Base-by-base conservation (phyloP, 1,140 invertebrate genomes). In the Zaprionus gabonicus region DNA sequence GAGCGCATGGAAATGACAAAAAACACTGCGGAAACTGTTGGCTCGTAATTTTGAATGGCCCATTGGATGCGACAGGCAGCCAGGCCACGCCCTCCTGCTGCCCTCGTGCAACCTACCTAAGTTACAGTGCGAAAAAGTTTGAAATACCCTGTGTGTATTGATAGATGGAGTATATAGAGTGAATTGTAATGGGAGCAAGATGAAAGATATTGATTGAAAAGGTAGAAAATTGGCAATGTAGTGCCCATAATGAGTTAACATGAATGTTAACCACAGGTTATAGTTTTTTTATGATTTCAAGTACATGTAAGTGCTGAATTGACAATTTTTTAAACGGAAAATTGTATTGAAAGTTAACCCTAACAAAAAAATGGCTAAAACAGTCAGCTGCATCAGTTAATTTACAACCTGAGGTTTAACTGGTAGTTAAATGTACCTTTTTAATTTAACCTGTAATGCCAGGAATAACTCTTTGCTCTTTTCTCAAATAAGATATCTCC, bases 1-100 rank as follows among this genome's bases (percentile, higher is more conserved):
- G 85, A 88, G 84, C 81, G 81, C 84, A 88, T 88, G 84, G 85
- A 90, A 90, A 84, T 88, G 84, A 84, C 84, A 88, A 88, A 88
- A 88, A 88, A 90, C 84, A 88, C 59, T 90, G 81, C 84, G 84
- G 79, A 88, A 88, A 88, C 84, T 88, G 84, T 88, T 90, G 81
- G 84, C 85, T 88, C 85, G 84, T 88, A 88, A 88, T 88, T 90
- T 90, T 88, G 81, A 88, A 88, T 78, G 78, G 85, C 74, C 84
- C 84, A 87, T 87, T 88, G 83, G 84, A 78, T 57, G 78, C 84
- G 83, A 87, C 83, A 87, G 77, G 46, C 71, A 67, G 20, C 62
- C 62, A 17, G 51, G 36, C 60, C 27, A 51, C 46, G 46, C 56
- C 27, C 34, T 23, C 31, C 27, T 36, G 12, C 31, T 36, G 13